Conservation (phyloP, 1,140 invertebrate genomes). For the Bombus difficillimus region DNA sequence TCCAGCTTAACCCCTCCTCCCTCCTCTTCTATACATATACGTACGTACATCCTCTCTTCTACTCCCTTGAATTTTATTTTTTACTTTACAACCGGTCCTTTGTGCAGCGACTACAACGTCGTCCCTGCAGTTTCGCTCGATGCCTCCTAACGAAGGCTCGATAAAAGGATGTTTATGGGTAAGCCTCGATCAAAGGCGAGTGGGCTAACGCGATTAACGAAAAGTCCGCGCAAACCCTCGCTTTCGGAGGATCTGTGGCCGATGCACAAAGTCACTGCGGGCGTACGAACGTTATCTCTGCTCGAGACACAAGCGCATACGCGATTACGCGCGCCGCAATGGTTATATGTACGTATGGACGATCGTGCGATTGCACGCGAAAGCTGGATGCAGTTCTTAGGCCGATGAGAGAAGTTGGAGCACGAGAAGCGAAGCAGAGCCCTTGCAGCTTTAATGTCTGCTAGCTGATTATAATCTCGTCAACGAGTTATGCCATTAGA, state of each 20-base stretch:
- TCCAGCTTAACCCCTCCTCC: neutral
- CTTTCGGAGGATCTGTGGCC: constrained; percentile 57
- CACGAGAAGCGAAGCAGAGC: constrained; percentile 46
- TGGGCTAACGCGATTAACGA: constrained; percentile 77
- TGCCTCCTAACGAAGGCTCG: constrained; percentile 68
- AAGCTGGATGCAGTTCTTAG: constrained; percentile 4
- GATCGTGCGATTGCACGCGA: neutral
- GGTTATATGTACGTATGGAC: neutral
- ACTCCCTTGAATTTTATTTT: neutral
- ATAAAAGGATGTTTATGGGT: constrained; percentile 78
- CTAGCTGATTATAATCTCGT: constrained; percentile 82
- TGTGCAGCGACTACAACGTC: constrained; percentile 42
- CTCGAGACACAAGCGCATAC: constrained; percentile 52
- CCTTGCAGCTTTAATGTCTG: constrained; percentile 79
- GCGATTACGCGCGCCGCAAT: neutral
- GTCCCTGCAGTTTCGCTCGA: constrained; percentile 57
- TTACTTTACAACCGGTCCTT: constrained; percentile 27
- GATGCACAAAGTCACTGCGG: constrained; percentile 63
- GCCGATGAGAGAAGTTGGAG: constrained; percentile 49
- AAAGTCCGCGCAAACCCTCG: constrained; percentile 47
- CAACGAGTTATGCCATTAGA: constrained; percentile 79
- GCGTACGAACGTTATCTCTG: constrained; percentile 53
- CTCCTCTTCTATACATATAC: no score
- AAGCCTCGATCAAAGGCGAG: constrained; percentile 75
- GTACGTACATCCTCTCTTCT: no score